Conservation (phyloP, 2,888 invertebrate genomes). For the Asteroscopus sphinx region DNA sequence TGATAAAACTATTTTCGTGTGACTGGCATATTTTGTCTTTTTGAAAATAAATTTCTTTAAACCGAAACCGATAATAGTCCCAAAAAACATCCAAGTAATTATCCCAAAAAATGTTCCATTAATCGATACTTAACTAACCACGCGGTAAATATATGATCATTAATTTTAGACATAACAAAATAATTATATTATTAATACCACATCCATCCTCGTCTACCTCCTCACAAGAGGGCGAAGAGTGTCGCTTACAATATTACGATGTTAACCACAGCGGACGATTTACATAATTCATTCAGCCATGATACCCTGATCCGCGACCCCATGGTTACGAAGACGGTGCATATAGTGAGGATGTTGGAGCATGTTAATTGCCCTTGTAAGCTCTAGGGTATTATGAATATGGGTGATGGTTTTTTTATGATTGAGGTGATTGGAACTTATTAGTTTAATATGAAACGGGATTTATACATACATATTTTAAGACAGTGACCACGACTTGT, state of each 20-base stretch:
- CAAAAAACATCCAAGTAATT: too few species aligned
- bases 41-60: too few species aligned
- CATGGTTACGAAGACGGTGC: slow-evolving; percentile 54
- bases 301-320: slow-evolving; percentile 62
- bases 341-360: slow-evolving; percentile 64
- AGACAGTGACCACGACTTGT: background rate
- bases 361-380: slow-evolving; percentile 73
- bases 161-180: too few species aligned
- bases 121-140: too few species aligned
- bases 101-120: too few species aligned
- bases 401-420: background rate
- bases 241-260: slow-evolving; percentile 89
- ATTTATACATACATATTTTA: too few species aligned
- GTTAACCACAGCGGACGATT: slow-evolving; percentile 87
- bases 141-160: too few species aligned
- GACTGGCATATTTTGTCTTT: too few species aligned
- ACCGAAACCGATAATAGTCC: too few species aligned
- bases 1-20: too few species aligned
- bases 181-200: slow-evolving; percentile 18
- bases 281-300: slow-evolving; percentile 84
- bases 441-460: too few species aligned
- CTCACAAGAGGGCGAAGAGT: slow-evolving; percentile 71
- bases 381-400: slow-evolving; percentile 43
- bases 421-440: slow-evolving; percentile 6
- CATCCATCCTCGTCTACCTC: slow-evolving; percentile 37